Evolutionary conservation across 2,888 invertebrate genomes (phyloP), one percentile per base, ranked within the genome.

Genomic region (Patella ulyssiponensis): DNA sequence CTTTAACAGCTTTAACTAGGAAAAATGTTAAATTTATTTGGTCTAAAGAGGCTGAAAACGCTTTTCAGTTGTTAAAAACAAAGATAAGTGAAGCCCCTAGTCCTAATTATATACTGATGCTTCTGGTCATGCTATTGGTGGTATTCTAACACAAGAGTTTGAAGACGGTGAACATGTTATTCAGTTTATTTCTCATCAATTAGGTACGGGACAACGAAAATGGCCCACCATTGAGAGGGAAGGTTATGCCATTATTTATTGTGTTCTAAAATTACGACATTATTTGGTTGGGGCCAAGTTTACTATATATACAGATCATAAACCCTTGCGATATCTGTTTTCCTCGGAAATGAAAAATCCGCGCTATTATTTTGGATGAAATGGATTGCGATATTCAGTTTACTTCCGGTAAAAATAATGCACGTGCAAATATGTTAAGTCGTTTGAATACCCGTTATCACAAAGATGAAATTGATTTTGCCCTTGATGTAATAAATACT

Each of bases 81-180:
- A n/a, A n/a, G n/a, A n/a, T n/a, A n/a, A n/a, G n/a, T n/a, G n/a
- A n/a, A n/a, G n/a, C n/a, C n/a, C n/a, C n/a, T n/a, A n/a, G n/a
- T n/a, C n/a, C n/a, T n/a, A 70, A 52, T 27, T 74, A 23, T 70
- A 74, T 70, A 70, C 77, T 11, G 74, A 77, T 15, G 77, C 77
- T 52, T 75, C 75, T 17, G 15, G 27, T 15, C 23, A 70, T 70
- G 70, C 75, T 17, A 33, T 75, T 20, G 75, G 75, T 15, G 75
- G 75, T 20, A 64, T 64, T 64, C 23, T 64, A 64, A 64, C 23
- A 23, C 64, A 64, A 64, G 64, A 64, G 17, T 64, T 64, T 64
- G 11, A n/a, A 5, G 20, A 20, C 12, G 20, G 64, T 3, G 64
- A 64, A 20, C 64, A 20, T 20, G 75, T 69, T 1, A 75, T 75